Conservation (phyloP, 1,140 invertebrate genomes). For the Bombus difficillimus region DNA sequence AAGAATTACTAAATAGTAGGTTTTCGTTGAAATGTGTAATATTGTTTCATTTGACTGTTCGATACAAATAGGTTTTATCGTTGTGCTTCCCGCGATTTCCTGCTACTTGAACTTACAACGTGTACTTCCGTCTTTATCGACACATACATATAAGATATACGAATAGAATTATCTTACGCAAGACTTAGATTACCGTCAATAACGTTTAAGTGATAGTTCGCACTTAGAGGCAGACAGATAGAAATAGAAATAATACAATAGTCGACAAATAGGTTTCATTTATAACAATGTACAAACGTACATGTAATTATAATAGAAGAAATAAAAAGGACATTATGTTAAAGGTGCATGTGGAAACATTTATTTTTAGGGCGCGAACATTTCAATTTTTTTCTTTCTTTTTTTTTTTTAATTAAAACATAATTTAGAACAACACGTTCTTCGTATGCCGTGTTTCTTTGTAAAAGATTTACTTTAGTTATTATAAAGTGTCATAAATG, state of each 20-base stretch:
- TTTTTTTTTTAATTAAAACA: constrained; percentile 30
- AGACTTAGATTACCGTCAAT: constrained; percentile 43
- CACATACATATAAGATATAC: constrained; percentile 56
- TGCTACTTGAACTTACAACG: constrained; percentile 61
- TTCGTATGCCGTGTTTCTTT: constrained; percentile 34
- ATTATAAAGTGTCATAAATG: constrained; percentile 62
- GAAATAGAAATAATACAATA: constrained; percentile 14
- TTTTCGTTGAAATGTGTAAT: constrained; percentile 54
- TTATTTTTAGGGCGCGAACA: neutral
- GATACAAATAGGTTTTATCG: constrained; percentile 62
- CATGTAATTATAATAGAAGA: neutral
- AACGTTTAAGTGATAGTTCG: constrained; percentile 34
- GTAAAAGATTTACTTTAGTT: constrained; percentile 56
- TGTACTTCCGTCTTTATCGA: constrained; percentile 50
- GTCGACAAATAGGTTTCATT: neutral
- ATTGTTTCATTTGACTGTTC: constrained; percentile 51
- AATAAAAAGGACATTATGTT: neutral
- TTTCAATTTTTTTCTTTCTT: neutral
- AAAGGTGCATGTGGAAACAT: neutral
- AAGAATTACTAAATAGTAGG: neutral
- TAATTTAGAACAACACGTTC: constrained; percentile 41
- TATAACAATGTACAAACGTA: neutral
- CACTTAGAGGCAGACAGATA: constrained; percentile 27
- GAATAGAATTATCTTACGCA: constrained; percentile 53
- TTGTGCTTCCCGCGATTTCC: constrained; percentile 50